Evolutionary conservation across 2,113 vertebrate genomes (phyloP).

Genomic region (Lepidothrix coronata): DNA sequence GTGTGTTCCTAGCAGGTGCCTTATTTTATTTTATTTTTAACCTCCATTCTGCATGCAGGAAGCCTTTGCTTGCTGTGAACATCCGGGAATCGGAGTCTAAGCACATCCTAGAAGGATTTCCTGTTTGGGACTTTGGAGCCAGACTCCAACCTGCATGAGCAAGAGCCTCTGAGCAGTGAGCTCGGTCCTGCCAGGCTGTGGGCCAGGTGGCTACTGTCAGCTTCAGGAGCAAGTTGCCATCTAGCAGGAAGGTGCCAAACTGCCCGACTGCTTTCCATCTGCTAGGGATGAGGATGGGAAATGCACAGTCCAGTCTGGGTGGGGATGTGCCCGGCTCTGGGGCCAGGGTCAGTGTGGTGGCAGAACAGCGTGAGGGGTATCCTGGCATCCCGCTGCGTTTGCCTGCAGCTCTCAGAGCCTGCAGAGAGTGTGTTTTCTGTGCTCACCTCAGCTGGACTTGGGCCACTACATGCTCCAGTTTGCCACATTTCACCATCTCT

Average conservation of each 20-base stretch:
- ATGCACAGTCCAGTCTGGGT: background rate
- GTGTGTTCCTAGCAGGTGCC: constrained; percentile 27
- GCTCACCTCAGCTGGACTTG: background rate
- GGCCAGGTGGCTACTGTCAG: background rate
- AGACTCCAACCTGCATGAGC: background rate
- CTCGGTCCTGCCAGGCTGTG: background rate
- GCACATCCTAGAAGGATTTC: constrained; percentile 52
- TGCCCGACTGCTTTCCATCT: background rate
- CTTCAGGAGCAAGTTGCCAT: background rate
- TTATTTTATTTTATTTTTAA: constrained; percentile 41
- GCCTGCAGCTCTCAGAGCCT: background rate
- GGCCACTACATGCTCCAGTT: background rate
- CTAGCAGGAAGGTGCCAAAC: background rate
- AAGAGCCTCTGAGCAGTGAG: background rate
- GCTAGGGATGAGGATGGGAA: background rate
- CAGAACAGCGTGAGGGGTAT: background rate
- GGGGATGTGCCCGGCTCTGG: background rate
- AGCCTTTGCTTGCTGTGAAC: constrained; percentile 15
- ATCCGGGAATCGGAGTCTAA: background rate
- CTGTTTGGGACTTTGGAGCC: constrained; percentile 14
- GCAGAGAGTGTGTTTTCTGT: background rate
- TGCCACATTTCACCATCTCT: background rate
- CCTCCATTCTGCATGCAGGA: background rate
- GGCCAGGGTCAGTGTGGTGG: background rate
- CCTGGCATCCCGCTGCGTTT: fast-evolving